phyloP scores from a whole-genome alignment of 2,797 vertebrate species.

The Micropoecilia bifurca region DNA sequence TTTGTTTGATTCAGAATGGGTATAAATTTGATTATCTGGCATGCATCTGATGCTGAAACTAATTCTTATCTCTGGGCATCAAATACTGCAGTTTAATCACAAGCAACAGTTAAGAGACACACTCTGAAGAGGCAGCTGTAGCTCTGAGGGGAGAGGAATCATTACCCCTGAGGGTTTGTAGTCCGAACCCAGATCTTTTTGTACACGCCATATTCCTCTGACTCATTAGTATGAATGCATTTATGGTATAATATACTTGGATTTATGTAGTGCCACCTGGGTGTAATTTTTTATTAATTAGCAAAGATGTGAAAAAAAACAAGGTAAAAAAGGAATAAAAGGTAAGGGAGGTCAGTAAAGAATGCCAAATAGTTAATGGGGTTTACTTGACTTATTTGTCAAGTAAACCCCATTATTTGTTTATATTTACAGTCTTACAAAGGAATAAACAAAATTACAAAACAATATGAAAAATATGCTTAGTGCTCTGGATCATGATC shows the following conservation, averaged over 20 bases:
- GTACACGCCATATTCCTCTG: not conserved
- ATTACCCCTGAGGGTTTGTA: not conserved
- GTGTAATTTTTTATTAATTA: not conserved
- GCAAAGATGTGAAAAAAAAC: not conserved
- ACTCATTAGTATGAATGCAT: not conserved
- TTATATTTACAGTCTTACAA: not conserved
- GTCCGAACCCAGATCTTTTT: not conserved
- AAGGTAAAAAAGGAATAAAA: not conserved
- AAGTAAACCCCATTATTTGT: too few relatives aligned
- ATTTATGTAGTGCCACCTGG: not conserved
- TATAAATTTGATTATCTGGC: not conserved
- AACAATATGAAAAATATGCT: not conserved
- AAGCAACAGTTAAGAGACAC: not conserved
- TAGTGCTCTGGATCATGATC: not conserved
- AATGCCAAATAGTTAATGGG: not conserved
- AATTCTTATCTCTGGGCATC: not conserved
- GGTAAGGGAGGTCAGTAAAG: not conserved
- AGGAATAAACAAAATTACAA: not conserved
- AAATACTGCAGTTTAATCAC: constrained; percentile 7
- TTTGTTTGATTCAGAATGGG: constrained; percentile 4
- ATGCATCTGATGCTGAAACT: not conserved
- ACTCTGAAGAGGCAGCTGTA: not conserved
- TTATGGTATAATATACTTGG: not conserved
- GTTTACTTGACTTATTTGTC: not conserved
- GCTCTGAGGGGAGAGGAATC: not conserved